Conservation (phyloP, 2,797 vertebrate genomes). For the Amblyopsis hoosieri region DNA sequence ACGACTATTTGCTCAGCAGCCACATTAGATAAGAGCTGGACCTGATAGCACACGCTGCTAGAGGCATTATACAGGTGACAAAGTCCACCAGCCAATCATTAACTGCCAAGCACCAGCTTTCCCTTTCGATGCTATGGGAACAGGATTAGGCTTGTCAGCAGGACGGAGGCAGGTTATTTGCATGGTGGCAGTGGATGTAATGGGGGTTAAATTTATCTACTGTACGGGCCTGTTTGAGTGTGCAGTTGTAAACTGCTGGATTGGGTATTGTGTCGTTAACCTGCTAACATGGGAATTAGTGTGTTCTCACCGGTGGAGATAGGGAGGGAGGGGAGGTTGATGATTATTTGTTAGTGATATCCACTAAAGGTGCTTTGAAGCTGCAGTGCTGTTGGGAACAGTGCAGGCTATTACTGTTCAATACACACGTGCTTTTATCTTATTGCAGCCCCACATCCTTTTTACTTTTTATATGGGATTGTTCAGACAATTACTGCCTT, state of each 20-base stretch:
- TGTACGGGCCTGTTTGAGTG: slow-evolving; percentile 23
- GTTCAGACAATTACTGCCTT: background rate
- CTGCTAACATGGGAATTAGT: slow-evolving; percentile 13
- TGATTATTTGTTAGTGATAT: too few species aligned
- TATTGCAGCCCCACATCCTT: background rate
- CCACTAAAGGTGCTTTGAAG: slow-evolving; percentile 7
- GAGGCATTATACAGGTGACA: slow-evolving; percentile 46
- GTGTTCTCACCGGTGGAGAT: slow-evolving; percentile 27
- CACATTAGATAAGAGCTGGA: slow-evolving; percentile 55
- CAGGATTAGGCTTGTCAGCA: slow-evolving; percentile 46
- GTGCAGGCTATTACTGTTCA: slow-evolving; percentile 16
- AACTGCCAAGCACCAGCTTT: slow-evolving; percentile 49
- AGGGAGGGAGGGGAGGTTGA: too few species aligned
- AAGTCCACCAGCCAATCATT: slow-evolving; percentile 65
- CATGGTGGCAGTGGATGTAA: slow-evolving; percentile 30
- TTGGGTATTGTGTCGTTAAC: slow-evolving; percentile 29
- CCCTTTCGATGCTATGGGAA: slow-evolving; percentile 27
- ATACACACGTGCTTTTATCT: slow-evolving; percentile 20
- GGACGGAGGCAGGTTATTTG: slow-evolving; percentile 52
- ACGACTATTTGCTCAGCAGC: slow-evolving; percentile 51
- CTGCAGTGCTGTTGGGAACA: slow-evolving; percentile 19
- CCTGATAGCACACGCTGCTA: slow-evolving; percentile 7
- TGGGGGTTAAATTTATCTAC: background rate
- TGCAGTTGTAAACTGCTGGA: background rate
- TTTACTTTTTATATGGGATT: slow-evolving; percentile 12